A percentile compares a stretch with the other conserved stretches of the same genome.
Evolutionary conservation across 1,140 invertebrate species (phyloP).

Genomic region (Euborellia annulipes): DNA sequence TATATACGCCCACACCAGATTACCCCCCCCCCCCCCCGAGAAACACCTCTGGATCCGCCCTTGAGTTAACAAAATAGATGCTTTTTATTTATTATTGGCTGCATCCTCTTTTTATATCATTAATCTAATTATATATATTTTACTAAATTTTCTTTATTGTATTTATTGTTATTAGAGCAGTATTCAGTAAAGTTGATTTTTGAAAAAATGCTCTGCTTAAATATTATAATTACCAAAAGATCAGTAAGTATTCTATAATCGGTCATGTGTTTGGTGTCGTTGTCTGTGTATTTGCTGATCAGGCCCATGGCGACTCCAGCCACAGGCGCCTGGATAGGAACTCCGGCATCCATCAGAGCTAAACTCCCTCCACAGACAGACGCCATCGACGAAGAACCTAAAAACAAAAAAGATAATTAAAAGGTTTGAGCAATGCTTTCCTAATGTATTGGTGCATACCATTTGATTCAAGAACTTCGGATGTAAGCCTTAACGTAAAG

Average conservation of each 20-base stretch:
- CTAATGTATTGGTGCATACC: slow-evolving; percentile 46
- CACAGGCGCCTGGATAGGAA: slow-evolving; percentile 58
- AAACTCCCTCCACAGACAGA: slow-evolving; percentile 89
- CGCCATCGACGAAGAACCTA: slow-evolving; percentile 95
- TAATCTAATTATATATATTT: no score
- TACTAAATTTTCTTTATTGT: no score
- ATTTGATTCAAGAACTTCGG: slow-evolving; percentile 95
- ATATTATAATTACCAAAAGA: slow-evolving; percentile 51
- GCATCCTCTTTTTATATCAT: no score
- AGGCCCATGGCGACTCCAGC: slow-evolving; percentile 95
- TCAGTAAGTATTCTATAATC: slow-evolving; percentile 83
- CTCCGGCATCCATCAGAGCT: slow-evolving; percentile 91
- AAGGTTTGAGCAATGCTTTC: slow-evolving; percentile 13
- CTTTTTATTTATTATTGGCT: no score
- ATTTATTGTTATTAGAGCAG: no score
- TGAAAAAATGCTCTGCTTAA: background rate
- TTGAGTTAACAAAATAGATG: no score
- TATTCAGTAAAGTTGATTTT: background rate
- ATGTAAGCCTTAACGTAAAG: slow-evolving; percentile 81
- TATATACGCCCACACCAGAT: no score
- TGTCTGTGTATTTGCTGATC: slow-evolving; percentile 34
- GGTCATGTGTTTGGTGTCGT: slow-evolving; percentile 41
- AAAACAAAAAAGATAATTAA: slow-evolving; percentile 19
- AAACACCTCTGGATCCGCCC: no score
- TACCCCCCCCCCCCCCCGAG: no score